Percentiles rank a stretch among this genome's conserved stretches.
Conservation (phyloP, 2,888 invertebrate species). For the Julus scanicus region DNA sequence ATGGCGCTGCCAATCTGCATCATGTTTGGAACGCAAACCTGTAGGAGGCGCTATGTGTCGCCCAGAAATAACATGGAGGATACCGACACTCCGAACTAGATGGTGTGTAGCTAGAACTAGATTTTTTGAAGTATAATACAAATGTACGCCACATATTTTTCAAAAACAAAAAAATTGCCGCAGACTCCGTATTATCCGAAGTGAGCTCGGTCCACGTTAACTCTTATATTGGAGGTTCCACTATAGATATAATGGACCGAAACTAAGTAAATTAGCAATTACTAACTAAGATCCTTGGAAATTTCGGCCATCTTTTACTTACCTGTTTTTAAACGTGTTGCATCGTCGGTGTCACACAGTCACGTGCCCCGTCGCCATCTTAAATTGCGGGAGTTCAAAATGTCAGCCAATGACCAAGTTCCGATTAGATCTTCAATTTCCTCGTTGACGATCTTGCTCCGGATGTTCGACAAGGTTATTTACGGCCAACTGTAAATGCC, state of each 20-base stretch:
- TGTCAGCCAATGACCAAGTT: not conserved
- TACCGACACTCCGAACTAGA: too few species aligned
- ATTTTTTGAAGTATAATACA: too few species aligned
- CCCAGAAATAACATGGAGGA: not conserved
- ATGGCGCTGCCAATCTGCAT: not conserved
- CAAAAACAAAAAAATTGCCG: too few species aligned
- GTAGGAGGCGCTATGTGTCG: not conserved
- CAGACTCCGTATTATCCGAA: too few species aligned
- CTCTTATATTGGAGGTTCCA: too few species aligned
- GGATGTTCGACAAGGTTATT: constrained; percentile 3
- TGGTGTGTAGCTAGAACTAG: too few species aligned
- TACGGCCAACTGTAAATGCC: not conserved
- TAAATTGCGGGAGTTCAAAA: not conserved
- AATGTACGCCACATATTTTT: too few species aligned
- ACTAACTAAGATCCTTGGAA: not conserved
- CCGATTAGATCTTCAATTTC: not conserved
- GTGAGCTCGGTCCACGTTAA: too few species aligned
- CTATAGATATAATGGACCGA: too few species aligned
- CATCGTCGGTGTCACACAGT: not conserved
- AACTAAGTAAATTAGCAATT: too few species aligned
- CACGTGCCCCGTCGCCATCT: not conserved
- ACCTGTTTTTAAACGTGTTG: not conserved
- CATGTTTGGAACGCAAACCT: not conserved
- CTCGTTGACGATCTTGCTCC: not conserved
- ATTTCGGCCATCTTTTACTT: too few species aligned